Conservation (phyloP, 1,140 invertebrate genomes). For the Helicoverpa armigera region DNA sequence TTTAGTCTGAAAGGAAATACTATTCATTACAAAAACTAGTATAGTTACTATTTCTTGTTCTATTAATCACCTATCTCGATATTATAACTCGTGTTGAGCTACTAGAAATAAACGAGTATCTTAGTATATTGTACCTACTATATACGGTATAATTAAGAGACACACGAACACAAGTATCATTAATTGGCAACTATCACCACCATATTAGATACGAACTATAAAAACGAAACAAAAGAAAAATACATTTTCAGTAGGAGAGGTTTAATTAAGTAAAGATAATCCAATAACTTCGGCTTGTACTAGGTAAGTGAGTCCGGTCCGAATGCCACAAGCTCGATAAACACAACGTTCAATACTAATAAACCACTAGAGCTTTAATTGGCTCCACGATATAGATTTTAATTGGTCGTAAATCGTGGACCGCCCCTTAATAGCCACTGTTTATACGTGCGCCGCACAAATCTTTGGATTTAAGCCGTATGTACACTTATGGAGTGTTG, state of each 20-base stretch:
- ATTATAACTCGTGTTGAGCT: background rate
- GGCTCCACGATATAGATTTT: conserved; percentile 81
- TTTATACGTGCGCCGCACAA: conserved; percentile 63
- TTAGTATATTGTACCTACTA: background rate
- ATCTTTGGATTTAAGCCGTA: conserved; percentile 58
- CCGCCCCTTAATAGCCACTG: conserved; percentile 67
- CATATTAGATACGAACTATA: conserved; percentile 12
- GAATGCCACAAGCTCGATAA: conserved; percentile 68
- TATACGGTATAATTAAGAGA: background rate
- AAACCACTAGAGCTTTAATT: conserved; percentile 80
- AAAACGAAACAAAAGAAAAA: conserved; percentile 5
- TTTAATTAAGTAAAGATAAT: conserved; percentile 50
- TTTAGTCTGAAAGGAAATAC: no score
- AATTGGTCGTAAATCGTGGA: conserved; percentile 80
- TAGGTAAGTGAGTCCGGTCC: conserved; percentile 57
- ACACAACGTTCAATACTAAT: conserved; percentile 71
- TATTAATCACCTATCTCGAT: conserved; percentile 19
- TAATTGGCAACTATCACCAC: background rate
- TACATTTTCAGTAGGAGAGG: conserved; percentile 6
- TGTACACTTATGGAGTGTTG: conserved; percentile 41
- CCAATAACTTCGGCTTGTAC: conserved; percentile 17
- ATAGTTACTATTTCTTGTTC: no score
- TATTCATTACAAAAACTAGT: no score
- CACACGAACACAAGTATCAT: background rate
- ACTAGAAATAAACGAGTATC: background rate